phyloP scores from a whole-genome alignment of 2,888 invertebrate genomes.

The Tryphoninae sp. region DNA sequence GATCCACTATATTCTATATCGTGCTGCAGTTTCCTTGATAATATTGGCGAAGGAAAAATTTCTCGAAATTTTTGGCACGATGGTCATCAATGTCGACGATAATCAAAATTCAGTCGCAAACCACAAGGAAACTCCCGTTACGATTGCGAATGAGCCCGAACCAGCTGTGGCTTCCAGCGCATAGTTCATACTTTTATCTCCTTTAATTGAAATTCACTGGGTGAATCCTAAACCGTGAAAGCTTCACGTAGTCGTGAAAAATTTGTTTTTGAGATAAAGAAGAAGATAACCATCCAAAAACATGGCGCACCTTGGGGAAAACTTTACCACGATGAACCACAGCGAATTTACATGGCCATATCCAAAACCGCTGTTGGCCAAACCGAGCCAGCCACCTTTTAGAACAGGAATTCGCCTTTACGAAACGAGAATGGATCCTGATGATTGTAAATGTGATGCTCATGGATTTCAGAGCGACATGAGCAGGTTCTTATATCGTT shows the following conservation, averaged over 20 bases:
- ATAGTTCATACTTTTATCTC: conserved; percentile 48
- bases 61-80: conserved; percentile 64
- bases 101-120: conserved; percentile 25
- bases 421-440: conserved; percentile 83
- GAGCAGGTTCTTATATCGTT: conserved; percentile 79
- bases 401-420: conserved; percentile 81
- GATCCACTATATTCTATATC: conserved; percentile 74
- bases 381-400: conserved; percentile 85
- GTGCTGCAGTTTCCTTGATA: conserved; percentile 69
- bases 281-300: conserved; percentile 13
- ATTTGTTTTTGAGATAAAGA: not conserved
- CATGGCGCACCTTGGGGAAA: conserved; percentile 75
- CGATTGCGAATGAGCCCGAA: conserved; percentile 45
- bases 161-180: conserved; percentile 56
- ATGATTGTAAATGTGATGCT: conserved; percentile 86
- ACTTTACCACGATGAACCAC: conserved; percentile 82
- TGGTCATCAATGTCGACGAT: conserved; percentile 41
- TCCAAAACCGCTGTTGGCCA: conserved; percentile 83
- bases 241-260: not conserved
- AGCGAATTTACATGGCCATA: conserved; percentile 85
- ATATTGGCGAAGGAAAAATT: conserved; percentile 67
- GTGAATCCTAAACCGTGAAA: conserved; percentile 1
- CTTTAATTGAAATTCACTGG: conserved; percentile 60
- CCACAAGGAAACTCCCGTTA: conserved; percentile 53
- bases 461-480: conserved; percentile 85